phyloP scores from a whole-genome alignment of 2,113 vertebrate species.

The Pterocles gutturalis region DNA sequence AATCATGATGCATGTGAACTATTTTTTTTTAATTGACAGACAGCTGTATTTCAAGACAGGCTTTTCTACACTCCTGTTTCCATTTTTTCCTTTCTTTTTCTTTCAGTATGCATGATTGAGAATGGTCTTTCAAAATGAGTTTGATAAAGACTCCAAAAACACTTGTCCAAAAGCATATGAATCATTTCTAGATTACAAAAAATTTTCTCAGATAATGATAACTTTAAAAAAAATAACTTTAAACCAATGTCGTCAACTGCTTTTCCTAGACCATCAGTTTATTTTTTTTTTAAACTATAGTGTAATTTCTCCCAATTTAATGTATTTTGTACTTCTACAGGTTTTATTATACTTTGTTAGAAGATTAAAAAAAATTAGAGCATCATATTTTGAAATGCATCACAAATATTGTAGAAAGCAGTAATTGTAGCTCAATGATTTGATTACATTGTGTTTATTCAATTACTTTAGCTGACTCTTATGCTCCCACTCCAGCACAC shows the following conservation, averaged over 20 bases:
- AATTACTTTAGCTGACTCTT: conserved; percentile 25
- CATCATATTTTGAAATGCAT: conserved; percentile 3
- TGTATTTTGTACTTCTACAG: not conserved
- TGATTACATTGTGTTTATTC: conserved; percentile 45
- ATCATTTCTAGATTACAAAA: not conserved
- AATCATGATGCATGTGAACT: accelerated
- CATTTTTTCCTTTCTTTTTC: not conserved
- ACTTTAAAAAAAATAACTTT: not conserved
- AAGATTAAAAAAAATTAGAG: not conserved
- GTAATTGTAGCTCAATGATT: conserved; percentile 21
- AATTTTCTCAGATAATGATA: not conserved
- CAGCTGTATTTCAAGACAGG: not conserved
- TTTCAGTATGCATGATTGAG: not conserved
- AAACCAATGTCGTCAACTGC: not conserved
- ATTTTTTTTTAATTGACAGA: not conserved
- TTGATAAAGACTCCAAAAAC: not conserved
- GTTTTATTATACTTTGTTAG: not conserved
- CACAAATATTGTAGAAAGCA: not conserved
- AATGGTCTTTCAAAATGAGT: not conserved
- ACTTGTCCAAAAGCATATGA: not conserved
- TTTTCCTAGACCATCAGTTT: not conserved
- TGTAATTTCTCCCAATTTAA: not conserved
- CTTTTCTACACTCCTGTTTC: accelerated
- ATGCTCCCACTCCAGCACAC: not conserved
- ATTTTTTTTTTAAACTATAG: not conserved